phyloP scores from a whole-genome alignment of 2,113 vertebrate genomes.

The Myiagra hebetior region DNA sequence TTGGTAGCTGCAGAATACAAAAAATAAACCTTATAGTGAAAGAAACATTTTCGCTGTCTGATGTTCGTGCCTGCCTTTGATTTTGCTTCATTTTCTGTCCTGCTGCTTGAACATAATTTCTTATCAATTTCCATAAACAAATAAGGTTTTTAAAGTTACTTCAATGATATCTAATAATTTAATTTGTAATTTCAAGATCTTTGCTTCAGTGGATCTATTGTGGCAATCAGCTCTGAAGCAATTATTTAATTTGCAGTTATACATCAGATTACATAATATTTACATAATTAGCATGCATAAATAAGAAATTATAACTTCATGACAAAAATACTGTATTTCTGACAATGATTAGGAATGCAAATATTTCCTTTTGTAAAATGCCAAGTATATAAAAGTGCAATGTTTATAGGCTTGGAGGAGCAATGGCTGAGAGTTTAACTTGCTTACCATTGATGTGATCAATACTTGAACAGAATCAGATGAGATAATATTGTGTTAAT shows the following conservation, averaged over 20 bases:
- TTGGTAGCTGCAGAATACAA: not conserved
- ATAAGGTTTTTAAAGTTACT: not conserved
- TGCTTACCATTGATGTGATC: not conserved
- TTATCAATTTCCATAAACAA: slow-evolving; percentile 12
- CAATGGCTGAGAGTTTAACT: not conserved
- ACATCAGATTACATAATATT: slow-evolving; percentile 40
- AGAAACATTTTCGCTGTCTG: not conserved
- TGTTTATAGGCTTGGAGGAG: not conserved
- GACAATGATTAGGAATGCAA: not conserved
- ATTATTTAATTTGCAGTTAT: slow-evolving; percentile 30
- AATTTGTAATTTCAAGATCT: not conserved
- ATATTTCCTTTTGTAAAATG: not conserved
- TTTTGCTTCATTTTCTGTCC: not conserved
- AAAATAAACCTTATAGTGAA: not conserved
- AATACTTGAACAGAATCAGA: not conserved
- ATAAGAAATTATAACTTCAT: not conserved
- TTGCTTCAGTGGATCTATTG: not conserved
- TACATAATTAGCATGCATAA: slow-evolving; percentile 16
- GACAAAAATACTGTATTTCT: not conserved
- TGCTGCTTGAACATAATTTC: not conserved
- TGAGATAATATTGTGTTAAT: not conserved
- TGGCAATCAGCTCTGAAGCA: not conserved
- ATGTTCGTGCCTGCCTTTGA: not conserved
- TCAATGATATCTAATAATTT: slow-evolving; percentile 12
- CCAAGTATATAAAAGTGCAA: not conserved